phyloP scores from a whole-genome alignment of 2,888 invertebrate species.

The Cephus sareptanus region DNA sequence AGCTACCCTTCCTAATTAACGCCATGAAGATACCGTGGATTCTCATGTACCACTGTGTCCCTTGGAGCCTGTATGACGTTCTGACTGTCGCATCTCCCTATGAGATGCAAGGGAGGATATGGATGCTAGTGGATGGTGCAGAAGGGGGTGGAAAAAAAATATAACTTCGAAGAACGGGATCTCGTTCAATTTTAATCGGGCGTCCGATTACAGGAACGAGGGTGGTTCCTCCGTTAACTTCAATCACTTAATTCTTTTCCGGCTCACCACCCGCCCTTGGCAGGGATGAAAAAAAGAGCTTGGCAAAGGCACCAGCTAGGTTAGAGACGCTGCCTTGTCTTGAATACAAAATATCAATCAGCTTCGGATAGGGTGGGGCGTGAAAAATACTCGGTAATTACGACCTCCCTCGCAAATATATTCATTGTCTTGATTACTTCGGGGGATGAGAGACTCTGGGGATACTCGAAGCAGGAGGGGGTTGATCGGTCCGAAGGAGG shows the following conservation, averaged over 20 bases:
- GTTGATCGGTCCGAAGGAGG: too few species aligned
- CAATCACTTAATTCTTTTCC: conserved; percentile 27
- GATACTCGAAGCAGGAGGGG: neutral
- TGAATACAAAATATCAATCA: conserved; percentile 65
- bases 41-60: too few species aligned
- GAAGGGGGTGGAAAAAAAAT: neutral
- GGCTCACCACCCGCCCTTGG: conserved; percentile 20
- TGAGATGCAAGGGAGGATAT: too few species aligned
- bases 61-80: too few species aligned
- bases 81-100: too few species aligned
- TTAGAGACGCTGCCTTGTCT: conserved; percentile 30
- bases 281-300: conserved; percentile 1
- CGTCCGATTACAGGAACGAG: too few species aligned
- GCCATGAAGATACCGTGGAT: too few species aligned
- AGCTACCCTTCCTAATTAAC: conserved; percentile 5
- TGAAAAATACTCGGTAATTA: conserved; percentile 64
- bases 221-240: conserved; percentile 8
- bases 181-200: too few species aligned
- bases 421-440: conserved; percentile 50
- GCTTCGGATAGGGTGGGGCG: conserved; percentile 44
- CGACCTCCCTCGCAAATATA: conserved; percentile 53
- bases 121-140: too few species aligned
- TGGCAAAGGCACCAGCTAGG: conserved; percentile 9
- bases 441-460: conserved; percentile 22
- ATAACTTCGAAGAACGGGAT: too few species aligned